Percentiles rank a stretch among this genome's conserved stretches.
phyloP scores from a whole-genome alignment of 2,113 vertebrate species.

The Chascanopsetta lugubris region DNA sequence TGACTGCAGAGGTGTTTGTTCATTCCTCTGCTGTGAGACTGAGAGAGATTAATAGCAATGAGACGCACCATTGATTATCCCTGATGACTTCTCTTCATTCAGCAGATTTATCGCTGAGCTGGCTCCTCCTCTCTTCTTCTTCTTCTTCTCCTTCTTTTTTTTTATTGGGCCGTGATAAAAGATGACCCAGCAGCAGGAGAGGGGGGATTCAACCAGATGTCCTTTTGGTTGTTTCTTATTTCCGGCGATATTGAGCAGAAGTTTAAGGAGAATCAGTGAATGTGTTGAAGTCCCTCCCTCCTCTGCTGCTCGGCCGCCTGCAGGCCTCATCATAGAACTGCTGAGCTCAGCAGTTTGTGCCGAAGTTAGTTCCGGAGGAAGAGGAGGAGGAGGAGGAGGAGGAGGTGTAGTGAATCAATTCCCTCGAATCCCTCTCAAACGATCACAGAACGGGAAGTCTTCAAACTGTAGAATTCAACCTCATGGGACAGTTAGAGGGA shows the following conservation, averaged over 20 bases:
- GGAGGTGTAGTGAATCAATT: conserved; percentile 21
- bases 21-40: conserved; percentile 14
- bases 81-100: conserved; percentile 50
- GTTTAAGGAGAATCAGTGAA: conserved; percentile 38
- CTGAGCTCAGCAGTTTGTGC: conserved; percentile 65
- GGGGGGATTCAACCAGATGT: conserved; percentile 14
- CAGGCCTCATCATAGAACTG: conserved; percentile 49
- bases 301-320: conserved; percentile 50
- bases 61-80: conserved; percentile 64
- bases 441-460: too few relatives aligned
- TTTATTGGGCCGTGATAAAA: conserved; percentile 36
- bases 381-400: conserved; percentile 27
- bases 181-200: conserved; percentile 35
- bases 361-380: conserved; percentile 56
- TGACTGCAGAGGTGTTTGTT: conserved; percentile 19
- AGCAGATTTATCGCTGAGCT: conserved; percentile 70
- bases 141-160: conserved; percentile 23
- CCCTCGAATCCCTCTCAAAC: too few relatives aligned
- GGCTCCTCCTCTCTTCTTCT: conserved; percentile 37
- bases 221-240: conserved; percentile 38
- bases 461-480: too few relatives aligned
- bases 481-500: too few relatives aligned
- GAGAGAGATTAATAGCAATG: conserved; percentile 53
- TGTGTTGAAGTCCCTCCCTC: conserved; percentile 32
- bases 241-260: neutral